These are phyloP conservation scores for Spea hammondii DNA, from an alignment of 2,797 vertebrate genomes.

Conservation along the genomic window DNA sequence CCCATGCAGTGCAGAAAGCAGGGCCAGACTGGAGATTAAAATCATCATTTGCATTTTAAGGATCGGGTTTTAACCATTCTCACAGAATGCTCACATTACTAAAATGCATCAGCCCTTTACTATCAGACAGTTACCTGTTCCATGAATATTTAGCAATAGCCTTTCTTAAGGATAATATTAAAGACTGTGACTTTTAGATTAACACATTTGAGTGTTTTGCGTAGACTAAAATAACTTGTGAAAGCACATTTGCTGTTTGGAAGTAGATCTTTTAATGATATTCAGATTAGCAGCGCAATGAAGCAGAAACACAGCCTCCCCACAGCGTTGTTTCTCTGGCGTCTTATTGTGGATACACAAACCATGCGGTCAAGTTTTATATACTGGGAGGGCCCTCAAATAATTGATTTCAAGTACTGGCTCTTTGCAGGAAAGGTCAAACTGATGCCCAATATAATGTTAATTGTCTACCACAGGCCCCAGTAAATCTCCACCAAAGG, in stretches of 20 bases:
- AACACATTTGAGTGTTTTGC: neutral
- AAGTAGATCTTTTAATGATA: neutral
- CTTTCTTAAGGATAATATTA: neutral
- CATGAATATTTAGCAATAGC: no score
- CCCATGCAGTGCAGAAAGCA: no score
- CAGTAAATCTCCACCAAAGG: no score
- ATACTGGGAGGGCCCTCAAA: no score
- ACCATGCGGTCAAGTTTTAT: no score
- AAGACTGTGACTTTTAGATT: neutral
- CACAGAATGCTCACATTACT: neutral
- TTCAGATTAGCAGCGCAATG: neutral
- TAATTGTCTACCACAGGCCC: no score
- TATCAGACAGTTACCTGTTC: no score
- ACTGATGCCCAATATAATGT: no score
- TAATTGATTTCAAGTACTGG: no score
- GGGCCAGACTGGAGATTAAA: neutral
- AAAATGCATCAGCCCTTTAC: neutral
- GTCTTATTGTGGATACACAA: no score
- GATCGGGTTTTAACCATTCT: neutral
- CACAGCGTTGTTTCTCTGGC: no score
- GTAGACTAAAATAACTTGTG: neutral
- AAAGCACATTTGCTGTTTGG: neutral
- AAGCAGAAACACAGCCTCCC: neutral
- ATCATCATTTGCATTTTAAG: neutral
- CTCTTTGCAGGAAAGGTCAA: no score